phyloP scores from a whole-genome alignment of 2,888 invertebrate species.

The Philaethria dido region DNA sequence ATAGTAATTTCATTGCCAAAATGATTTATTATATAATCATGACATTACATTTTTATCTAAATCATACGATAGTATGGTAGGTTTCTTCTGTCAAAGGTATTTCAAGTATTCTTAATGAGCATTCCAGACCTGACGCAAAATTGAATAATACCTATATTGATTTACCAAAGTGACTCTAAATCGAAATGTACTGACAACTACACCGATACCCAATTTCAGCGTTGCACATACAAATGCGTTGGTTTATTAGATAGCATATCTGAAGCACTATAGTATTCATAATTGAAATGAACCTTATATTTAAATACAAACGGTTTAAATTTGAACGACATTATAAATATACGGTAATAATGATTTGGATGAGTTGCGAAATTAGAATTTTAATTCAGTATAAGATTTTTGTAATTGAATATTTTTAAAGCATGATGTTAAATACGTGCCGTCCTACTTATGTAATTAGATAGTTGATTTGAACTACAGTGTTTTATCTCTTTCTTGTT shows the following conservation, averaged over 20 bases:
- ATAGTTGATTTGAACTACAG: conserved; percentile 6
- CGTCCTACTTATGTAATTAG: conserved; percentile 9
- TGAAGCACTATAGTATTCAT: neutral
- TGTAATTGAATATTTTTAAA: neutral
- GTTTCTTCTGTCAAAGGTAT: neutral
- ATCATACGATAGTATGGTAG: too few species aligned
- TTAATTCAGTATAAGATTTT: conserved; percentile 22
- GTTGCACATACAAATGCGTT: conserved; percentile 20
- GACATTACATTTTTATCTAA: neutral
- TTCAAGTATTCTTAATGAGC: neutral
- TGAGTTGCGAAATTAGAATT: conserved; percentile 17
- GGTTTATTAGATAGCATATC: conserved; percentile 30
- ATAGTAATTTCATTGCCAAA: neutral
- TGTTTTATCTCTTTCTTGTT: conserved; percentile 9
- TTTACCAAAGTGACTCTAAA: neutral
- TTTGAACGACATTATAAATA: neutral
- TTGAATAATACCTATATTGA: conserved; percentile 2
- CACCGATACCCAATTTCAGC: conserved; percentile 23
- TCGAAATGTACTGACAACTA: conserved; percentile 18
- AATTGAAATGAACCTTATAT: neutral
- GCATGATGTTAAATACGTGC: neutral
- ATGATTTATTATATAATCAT: neutral
- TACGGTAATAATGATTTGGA: conserved; percentile 8
- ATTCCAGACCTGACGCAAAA: neutral
- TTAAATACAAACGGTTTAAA: neutral